A percentile compares a stretch with the other conserved stretches of the same genome.
These are phyloP conservation scores for Anoncus sp. DNA, from an alignment of 2,888 invertebrate species.

Conservation along the genomic window DNA sequence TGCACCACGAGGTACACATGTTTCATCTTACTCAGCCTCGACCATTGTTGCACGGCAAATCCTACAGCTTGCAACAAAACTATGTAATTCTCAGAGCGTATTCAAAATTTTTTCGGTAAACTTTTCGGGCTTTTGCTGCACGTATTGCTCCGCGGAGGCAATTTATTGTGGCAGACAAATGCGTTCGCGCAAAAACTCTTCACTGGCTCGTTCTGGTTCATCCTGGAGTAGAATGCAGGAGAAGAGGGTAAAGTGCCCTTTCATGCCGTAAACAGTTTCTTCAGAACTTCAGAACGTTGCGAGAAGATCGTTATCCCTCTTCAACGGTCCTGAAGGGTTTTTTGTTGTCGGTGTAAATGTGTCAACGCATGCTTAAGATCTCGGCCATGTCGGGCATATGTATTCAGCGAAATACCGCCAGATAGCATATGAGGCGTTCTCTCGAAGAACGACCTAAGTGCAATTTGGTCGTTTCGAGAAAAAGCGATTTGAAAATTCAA, in stretches of 20 bases:
- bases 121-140: slow-evolving; percentile 8
- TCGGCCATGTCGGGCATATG: too few relatives aligned
- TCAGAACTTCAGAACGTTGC: background rate
- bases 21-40: background rate
- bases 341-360: too few relatives aligned
- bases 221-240: background rate
- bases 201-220: too few relatives aligned
- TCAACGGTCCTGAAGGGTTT: background rate
- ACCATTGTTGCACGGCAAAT: background rate
- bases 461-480: too few relatives aligned
- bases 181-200: slow-evolving; percentile 14
- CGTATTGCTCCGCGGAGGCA: slow-evolving; percentile 3
- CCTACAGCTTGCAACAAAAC: slow-evolving; percentile 13
- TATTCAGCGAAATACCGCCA: too few relatives aligned
- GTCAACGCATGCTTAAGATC: too few relatives aligned
- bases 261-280: background rate
- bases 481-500: too few relatives aligned
- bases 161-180: slow-evolving; percentile 5
- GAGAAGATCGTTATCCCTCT: slow-evolving; percentile 1
- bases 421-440: too few relatives aligned
- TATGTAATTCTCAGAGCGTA: background rate
- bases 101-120: slow-evolving; percentile 21
- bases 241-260: background rate
- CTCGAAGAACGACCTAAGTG: too few relatives aligned
- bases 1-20: background rate